Evolutionary conservation across 2,888 invertebrate genomes (phyloP).

Genomic region (Himalopsyche japonica): DNA sequence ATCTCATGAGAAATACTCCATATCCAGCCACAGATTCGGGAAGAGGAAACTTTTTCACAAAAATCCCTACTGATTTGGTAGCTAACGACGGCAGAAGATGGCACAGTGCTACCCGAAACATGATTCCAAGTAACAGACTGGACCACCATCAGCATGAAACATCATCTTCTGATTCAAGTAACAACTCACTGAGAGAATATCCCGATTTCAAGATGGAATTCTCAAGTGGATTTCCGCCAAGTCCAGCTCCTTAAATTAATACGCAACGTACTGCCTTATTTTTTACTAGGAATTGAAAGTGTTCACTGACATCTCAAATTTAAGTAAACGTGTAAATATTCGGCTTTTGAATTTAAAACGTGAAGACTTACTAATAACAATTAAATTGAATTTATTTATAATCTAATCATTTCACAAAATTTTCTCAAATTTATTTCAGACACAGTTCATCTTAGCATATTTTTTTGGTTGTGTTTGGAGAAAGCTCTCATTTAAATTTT

Average conservation of each 20-base stretch:
- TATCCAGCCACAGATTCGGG: neutral
- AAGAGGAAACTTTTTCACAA: conserved; percentile 2
- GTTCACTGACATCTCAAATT: neutral
- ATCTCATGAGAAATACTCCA: conserved; percentile 49
- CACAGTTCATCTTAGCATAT: too few relatives aligned
- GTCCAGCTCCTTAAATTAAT: conserved; percentile 51
- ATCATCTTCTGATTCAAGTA: conserved; percentile 48
- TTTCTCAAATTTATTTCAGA: too few relatives aligned
- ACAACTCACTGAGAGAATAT: conserved; percentile 47
- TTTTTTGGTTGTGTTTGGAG: neutral
- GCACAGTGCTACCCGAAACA: neutral
- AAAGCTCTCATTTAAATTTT: neutral
- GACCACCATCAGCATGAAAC: neutral
- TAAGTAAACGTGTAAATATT: neutral
- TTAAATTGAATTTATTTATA: neutral
- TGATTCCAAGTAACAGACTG: neutral
- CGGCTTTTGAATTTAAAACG: neutral
- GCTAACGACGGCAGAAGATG: neutral
- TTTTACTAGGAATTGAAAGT: neutral
- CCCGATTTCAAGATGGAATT: conserved; percentile 49
- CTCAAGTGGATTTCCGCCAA: conserved; percentile 51
- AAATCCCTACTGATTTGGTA: neutral
- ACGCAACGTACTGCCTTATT: neutral
- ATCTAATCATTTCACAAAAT: neutral
- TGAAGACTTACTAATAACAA: neutral